Evolutionary conservation across 2,797 vertebrate genomes (phyloP), one percentile per base, ranked within the genome.

Genomic region (Ctenopoma kingsleyae): DNA sequence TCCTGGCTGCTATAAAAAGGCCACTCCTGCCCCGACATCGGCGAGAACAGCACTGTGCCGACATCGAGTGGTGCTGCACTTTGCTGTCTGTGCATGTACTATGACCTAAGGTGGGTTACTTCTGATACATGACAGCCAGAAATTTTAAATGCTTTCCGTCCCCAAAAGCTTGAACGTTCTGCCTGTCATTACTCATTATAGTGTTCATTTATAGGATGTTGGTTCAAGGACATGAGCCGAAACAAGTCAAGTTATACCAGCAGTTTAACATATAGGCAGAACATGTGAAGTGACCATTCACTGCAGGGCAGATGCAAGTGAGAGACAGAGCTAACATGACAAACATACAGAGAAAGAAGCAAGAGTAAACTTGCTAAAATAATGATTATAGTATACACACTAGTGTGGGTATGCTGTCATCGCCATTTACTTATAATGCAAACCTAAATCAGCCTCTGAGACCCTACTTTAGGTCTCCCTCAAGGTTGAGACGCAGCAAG

Each of bases 1-100:
- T 87, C 84, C 80, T 82, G 79, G 76, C 76, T 77, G 79, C 84
- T 87, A 87, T 78, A 85, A 91, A 91, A 89, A 90, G 85, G 86
- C 76, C 77, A 80, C 80, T 86, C 83, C 76, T 74, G 78, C 23
- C 54, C 74, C 13, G 61, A 80, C 80, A 79, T 65, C 7, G 47
- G 23, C 80, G 76, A 65, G 71, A 79, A 77, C 57, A 71, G 65
- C 72, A 58, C 62, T 72, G 52, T 30, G 60, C 70, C 19, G 56
- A 78, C 62, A 56, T 44, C 32, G 53, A 87, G 78, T 27, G 50
- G 52, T 61, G 83, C 71, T 80, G 76, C 82, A 84, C 84, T 87
- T 85, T 67, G 70, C 10, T 57, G 65, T 79, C 57, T 64, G 41
- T 54, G 46, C 60, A 5, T 79, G 73, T 16, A 36, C 87, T 80